Percentiles rank a stretch among this genome's conserved stretches.
phyloP scores from a whole-genome alignment of 2,113 vertebrate species.

The Chascanopsetta lugubris region DNA sequence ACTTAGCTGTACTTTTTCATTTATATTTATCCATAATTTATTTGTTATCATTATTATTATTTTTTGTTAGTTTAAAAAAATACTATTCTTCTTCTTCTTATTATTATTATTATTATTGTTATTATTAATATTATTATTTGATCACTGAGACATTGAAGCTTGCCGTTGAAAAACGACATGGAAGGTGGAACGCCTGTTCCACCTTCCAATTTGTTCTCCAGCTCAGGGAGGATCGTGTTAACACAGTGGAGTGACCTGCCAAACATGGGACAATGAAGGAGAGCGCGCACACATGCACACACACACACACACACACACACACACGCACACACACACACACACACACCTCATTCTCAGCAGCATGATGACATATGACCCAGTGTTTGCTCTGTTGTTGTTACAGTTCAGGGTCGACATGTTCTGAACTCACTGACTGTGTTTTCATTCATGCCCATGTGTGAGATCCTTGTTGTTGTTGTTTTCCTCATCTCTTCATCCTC shows the following conservation, averaged over 20 bases:
- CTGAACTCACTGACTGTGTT: too few relatives aligned
- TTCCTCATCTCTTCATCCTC: not conserved
- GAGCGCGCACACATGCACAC: constrained; percentile 4
- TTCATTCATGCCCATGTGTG: too few relatives aligned
- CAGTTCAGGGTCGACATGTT: not conserved
- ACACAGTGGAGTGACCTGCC: constrained; percentile 54
- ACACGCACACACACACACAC: constrained; percentile 3
- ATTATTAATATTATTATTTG: too few relatives aligned
- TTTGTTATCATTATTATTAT: too few relatives aligned
- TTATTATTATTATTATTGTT: too few relatives aligned
- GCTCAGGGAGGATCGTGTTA: constrained; percentile 37
- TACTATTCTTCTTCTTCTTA: too few relatives aligned
- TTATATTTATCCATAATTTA: too few relatives aligned
- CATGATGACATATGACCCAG: not conserved
- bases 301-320: not conserved
- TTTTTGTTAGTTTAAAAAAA: too few relatives aligned
- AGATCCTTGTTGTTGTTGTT: too few relatives aligned
- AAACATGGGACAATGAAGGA: constrained; percentile 2
- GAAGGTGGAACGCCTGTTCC: constrained; percentile 38
- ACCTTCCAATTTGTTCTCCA: constrained; percentile 32
- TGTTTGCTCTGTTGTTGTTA: not conserved
- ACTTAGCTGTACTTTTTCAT: too few relatives aligned
- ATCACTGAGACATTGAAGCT: too few relatives aligned
- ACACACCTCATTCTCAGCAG: not conserved
- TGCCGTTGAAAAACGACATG: not conserved